Base-by-base conservation (phyloP, 1,140 invertebrate genomes). In the Mylabris phalerata region DNA sequence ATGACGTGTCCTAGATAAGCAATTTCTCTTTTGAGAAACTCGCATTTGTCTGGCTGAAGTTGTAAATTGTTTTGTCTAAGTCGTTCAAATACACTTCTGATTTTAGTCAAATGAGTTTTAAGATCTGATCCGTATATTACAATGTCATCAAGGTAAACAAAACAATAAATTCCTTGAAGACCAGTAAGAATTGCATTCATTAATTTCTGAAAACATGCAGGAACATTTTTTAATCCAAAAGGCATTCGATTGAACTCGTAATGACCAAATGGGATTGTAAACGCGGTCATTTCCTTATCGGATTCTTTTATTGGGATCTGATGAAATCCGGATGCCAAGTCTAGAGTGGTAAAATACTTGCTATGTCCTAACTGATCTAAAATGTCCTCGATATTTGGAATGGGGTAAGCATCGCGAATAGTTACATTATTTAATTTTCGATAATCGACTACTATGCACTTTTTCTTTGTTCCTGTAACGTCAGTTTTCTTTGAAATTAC, bases 301-400 rank as follows among this genome's bases (percentile, higher is more conserved):
- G 6, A 7, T 11, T 11, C n/a, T 9, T 46, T 25, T 6, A 3
- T 6, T 3, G n/a, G 11, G 6, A 46, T 46, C 2, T 3, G 44
- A 67, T 70, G 73, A 61, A 73, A 79, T 0, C 78, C 76, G 11
- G 2, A 49, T 27, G 6, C 3, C 3, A 60, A 52, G 47, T 61
- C 50, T 9, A 49, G 48, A 47, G 50, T 39, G 13, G 44, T 25
- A 40, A 58, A 51, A 26, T 60, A 62, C 11, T 45, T 19, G 3
- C 4, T 19, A 2, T 0, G n/a, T 1, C n/a, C n/a, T 6, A 45
- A 24, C 6, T 11, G 24, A 11, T 11, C 24, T 11, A 2, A 46
- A 9, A 46, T 46, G 6, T 46, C 3, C 11, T 11, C 24, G 19
- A 19, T 19, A 19, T 19, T 19, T 19, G 19, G 19, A 19, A 19